These are phyloP conservation scores for Xiphorhynchus elegans DNA, from an alignment of 2,113 vertebrate genomes.

Conservation along the genomic window DNA sequence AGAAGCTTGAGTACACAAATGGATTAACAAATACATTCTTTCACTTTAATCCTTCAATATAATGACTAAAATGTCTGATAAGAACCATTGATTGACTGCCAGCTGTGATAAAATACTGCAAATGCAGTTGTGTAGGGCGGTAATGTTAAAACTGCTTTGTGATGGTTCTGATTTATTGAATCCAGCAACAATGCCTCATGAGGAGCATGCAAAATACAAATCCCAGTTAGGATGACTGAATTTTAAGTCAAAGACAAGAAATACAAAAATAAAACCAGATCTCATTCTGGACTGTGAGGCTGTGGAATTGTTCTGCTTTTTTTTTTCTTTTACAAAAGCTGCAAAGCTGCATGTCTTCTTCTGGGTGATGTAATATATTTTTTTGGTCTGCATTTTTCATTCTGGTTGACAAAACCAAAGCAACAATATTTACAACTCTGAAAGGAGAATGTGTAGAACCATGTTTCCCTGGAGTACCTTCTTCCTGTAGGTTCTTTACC, in stretches of 20 bases:
- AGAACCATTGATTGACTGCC: not conserved
- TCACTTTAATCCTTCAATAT: not conserved
- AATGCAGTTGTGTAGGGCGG: not conserved
- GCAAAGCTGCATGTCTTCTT: not conserved
- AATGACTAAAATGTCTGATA: slow-evolving; percentile 2
- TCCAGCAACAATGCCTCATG: not conserved
- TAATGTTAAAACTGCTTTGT: not conserved
- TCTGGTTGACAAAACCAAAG: not conserved
- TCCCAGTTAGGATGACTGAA: not conserved
- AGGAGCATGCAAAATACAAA: not conserved
- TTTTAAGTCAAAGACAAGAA: not conserved
- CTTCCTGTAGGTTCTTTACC: not conserved
- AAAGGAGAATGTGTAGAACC: not conserved
- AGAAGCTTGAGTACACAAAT: not conserved
- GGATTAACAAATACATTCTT: slow-evolving; percentile 2
- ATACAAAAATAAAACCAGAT: not conserved
- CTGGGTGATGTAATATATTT: not conserved
- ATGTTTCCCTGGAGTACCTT: not conserved
- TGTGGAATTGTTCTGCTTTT: not conserved
- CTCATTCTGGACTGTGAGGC: not conserved
- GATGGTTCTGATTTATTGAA: slow-evolving; percentile 3
- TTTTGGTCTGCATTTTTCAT: not conserved
- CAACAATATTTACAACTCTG: not conserved
- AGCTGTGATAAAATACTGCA: slow-evolving; percentile 3
- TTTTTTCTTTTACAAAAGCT: not conserved